Base-by-base conservation (phyloP, 2,797 vertebrate species). In the Oreochromis mossambicus region DNA sequence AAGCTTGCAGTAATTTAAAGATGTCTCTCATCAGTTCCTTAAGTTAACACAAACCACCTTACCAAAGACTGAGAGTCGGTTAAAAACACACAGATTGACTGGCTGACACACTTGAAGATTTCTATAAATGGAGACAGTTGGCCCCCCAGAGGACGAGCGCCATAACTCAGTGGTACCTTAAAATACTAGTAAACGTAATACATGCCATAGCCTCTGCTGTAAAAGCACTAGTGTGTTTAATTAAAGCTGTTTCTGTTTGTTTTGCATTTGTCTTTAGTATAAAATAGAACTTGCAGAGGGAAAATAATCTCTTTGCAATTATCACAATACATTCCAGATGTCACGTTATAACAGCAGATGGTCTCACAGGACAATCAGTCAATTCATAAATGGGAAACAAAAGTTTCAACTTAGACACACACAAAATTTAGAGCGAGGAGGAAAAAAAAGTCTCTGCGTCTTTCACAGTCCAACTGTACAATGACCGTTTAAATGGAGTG, bases 111-210 rank as follows among this genome's bases (percentile, higher is more conserved):
- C 63, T 32, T 79, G 55, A 51, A 46, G 14, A 5, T 78, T 84
- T 80, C 54, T 17, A 85, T 90, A 7, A 80, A n/a, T 89, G 82
- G 91, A 86, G 83, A 91, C 87, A 85, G 84, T 63, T 73, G 5
- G 87, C 91, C 96, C 89, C 88, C 95, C 85, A 88, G 82, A 90
- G 95, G 93, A 85, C 56, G 51, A 78, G 13, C 1, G 1, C n/a
- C 21, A 48, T 68, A 88, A 80, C 55, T 43, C 50, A 79, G 5
- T 14, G 10, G 43, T n/a, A 26, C 29, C 50, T 79, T 43, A 63
- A 29, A 54, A 77, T 51, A 83, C 51, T 24, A 24, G 12, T 70
- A 56, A 66, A 46, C 29, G 6, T 51, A 79, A 70, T 77, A 48
- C 36, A 43, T 26, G 75, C n/a, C 55, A 21, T 26, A 19, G 81